Conservation (phyloP, 2,797 vertebrate genomes). For the Heliangelus exortis region DNA sequence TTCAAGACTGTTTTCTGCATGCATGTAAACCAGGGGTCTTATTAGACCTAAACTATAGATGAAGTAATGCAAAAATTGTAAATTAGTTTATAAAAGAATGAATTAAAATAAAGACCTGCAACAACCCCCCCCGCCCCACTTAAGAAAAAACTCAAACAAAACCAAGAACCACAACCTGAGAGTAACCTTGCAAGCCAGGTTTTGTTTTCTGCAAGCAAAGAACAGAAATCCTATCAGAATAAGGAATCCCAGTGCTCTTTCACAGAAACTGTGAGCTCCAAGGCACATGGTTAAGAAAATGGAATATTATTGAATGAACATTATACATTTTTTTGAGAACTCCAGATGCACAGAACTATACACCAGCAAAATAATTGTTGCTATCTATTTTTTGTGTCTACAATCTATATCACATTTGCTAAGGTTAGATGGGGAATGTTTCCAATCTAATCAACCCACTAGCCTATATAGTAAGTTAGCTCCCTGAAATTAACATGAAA, state of each 20-base stretch:
- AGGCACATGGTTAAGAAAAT: neutral
- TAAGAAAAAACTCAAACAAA: neutral
- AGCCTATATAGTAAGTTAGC: neutral
- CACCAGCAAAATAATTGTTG: neutral
- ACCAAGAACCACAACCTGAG: accelerated
- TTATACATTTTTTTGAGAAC: neutral
- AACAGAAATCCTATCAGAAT: neutral
- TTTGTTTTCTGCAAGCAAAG: neutral
- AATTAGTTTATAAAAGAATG: neutral
- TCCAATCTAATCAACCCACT: conserved; percentile 22
- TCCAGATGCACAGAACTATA: neutral
- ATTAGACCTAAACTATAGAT: neutral
- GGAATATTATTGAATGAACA: neutral
- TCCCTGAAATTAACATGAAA: neutral
- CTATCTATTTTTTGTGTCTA: neutral
- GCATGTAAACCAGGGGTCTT: neutral
- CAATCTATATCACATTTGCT: neutral
- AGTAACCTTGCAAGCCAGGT: neutral
- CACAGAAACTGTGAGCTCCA: neutral
- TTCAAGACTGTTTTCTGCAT: neutral
- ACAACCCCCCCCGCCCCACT: no score
- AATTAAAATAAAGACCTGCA: neutral
- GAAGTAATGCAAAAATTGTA: neutral
- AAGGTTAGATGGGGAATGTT: conserved; percentile 39
- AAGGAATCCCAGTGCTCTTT: neutral